These are phyloP conservation scores for Phyllostomus discolor DNA, from an alignment of 2,113 vertebrate species.

Conservation along the genomic window DNA sequence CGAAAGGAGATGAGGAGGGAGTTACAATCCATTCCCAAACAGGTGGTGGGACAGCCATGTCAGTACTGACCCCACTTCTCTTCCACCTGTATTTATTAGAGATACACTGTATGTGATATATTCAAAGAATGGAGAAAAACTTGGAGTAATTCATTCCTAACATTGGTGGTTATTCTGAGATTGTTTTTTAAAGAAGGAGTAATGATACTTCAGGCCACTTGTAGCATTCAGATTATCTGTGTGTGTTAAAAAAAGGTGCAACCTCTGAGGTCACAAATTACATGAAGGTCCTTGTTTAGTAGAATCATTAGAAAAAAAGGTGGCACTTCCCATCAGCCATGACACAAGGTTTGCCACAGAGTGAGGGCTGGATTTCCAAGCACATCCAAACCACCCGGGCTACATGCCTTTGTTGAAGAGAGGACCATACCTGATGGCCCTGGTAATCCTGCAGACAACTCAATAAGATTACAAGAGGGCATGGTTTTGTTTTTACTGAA, in stretches of 20 bases:
- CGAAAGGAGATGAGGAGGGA: too few species aligned
- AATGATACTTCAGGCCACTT: not conserved
- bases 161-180: not conserved
- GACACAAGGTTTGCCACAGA: not conserved
- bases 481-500: not conserved
- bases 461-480: not conserved
- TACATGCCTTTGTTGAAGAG: not conserved
- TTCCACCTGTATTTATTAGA: not conserved
- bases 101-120: not conserved
- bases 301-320: constrained; percentile 1
- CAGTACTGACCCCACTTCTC: too few species aligned
- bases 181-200: not conserved
- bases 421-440: not conserved
- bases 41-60: too few species aligned
- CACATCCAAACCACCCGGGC: not conserved
- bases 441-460: not conserved
- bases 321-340: not conserved
- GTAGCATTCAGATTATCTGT: not conserved
- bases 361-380: not conserved
- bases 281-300: not conserved
- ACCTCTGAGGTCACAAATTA: constrained; percentile 3
- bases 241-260: not conserved
- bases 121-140: not conserved
- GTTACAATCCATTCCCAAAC: too few species aligned
- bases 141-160: not conserved